Base-by-base conservation (phyloP, 2,888 invertebrate species). In the Neria commutata region DNA sequence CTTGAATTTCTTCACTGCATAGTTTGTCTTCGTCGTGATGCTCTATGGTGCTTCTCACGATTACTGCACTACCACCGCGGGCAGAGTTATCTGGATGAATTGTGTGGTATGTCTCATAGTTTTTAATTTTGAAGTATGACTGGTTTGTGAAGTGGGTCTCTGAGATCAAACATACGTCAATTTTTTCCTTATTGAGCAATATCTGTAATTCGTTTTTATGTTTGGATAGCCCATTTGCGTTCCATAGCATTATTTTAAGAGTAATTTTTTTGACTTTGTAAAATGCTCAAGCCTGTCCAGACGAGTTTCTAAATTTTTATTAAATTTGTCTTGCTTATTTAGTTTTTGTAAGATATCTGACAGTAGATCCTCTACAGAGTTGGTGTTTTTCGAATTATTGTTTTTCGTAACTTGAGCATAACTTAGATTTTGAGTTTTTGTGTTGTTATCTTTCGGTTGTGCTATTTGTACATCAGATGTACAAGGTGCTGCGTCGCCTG, bases 81-180 rank as follows among this genome's bases (percentile, higher is more conserved):
- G 33, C 51, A 16, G 2, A 33, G 2, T 34, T 34, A 51, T 51
- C 21, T 1, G 51, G 51, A 23, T 51, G 26, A 1, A n/a, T 51
- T 10, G 51, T 29, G 23, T 10, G 2, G n/a, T 37, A 24, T 1
- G 40, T 23, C 17, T 1, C 8, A 23, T 40, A 53, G 11, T 16
- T 6, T 40, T 14, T 11, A 4, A 40, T 40, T 6, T 25, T 37
- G 17, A 42, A 37, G 42, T 40, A 53, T 16, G 24, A 21, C 23
- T 40, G 34, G 10, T 14, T 53, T 10, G 53, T 40, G 17, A 53
- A 53, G n/a, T 53, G 42, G 3, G 51, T 51, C 16, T 51, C 34
- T 10, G 51, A 51, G 1, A 51, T 3, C n/a, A 49, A 11, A n/a
- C 17, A 11, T 1, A 49, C 26, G n/a, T 49, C 49, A n/a, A 49